A percentile compares a stretch with the other conserved stretches of the same genome.
Conservation (phyloP, 2,888 invertebrate species). For the Lepeophtheirus nordmannii region DNA sequence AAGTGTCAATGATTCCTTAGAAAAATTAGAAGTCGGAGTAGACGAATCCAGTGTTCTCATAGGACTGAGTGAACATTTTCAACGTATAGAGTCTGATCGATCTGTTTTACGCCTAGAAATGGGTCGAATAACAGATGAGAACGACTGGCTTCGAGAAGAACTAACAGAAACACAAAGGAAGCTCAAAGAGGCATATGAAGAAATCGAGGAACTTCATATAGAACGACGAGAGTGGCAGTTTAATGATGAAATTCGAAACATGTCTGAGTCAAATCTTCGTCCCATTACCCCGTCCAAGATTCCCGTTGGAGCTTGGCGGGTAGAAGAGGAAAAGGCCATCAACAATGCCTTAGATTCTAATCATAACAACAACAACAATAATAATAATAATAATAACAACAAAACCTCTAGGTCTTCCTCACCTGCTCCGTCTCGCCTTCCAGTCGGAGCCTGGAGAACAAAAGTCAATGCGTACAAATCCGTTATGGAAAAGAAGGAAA, state of each 20-base stretch:
- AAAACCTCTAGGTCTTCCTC: constrained; percentile 9
- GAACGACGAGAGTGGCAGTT: constrained; percentile 19
- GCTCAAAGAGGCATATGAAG: constrained; percentile 15
- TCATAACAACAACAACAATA: neutral
- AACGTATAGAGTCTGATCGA: constrained; percentile 20
- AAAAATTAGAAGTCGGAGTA: constrained; percentile 21
- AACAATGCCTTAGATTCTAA: constrained; percentile 16
- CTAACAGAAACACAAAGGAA: constrained; percentile 22
- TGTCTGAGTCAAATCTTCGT: constrained; percentile 10
- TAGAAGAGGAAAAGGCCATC: constrained; percentile 24
- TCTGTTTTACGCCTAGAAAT: constrained; percentile 17
- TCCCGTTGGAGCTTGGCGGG: constrained; percentile 25
- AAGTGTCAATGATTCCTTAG: constrained; percentile 15
- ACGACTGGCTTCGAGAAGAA: constrained; percentile 25
- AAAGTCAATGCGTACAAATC: constrained; percentile 17
- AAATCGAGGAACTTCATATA: constrained; percentile 15
- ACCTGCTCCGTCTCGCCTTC: constrained; percentile 19
- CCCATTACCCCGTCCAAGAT: constrained; percentile 24
- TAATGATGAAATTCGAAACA: constrained; percentile 18
- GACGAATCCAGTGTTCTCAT: constrained; percentile 21
- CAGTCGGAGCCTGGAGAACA: constrained; percentile 16
- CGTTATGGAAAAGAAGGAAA: constrained; percentile 21
- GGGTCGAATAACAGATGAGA: constrained; percentile 22
- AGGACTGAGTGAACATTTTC: constrained; percentile 17
- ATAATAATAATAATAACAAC: neutral